Base-by-base conservation (phyloP, 2,888 invertebrate species). In the Bedellia somnulentella region DNA sequence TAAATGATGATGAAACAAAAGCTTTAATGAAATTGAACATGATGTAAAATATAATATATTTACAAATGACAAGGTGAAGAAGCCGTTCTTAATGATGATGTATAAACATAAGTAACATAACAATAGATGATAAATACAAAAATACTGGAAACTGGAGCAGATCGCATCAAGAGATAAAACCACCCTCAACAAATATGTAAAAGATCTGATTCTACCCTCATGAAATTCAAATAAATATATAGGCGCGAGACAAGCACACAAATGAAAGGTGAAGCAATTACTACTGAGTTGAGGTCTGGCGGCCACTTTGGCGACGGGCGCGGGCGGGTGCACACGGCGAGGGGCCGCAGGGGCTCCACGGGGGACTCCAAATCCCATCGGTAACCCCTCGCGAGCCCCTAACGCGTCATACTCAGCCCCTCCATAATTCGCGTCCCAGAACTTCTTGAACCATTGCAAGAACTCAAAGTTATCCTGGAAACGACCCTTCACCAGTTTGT, bases 381-480 rank as follows among this genome's bases (percentile, higher is more conserved):
- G 80, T 57, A 90, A 87, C 47, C 93, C 92, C 52, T 87, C 89
- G 46, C 97, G 83, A 54, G 89, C 88, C 41, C 82, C 84, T 53
- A 91, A 70, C 34, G 98, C 89, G 76, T 96, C 93, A 73, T 98
- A 98, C 42, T 93, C 93, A 55, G 85, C 81, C 59, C 94, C 95
- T 67, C 89, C 88, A 80, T 94, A 96, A 82, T 99, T 99, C 52
- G 96, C 96, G 78, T 98, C 97, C 79, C 96, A 98, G 80, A 98
- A 97, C 75, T 96, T 95, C 84, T 98, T 97, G 84, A 98, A 98
- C 97, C 97, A 98, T 81, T 98, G 97, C 52, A 98, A 87, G 80
- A 97, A 97, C 77, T 98, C 97, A 84, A 98, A 98, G 82, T 98
- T 98, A 82, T 98, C 97, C 85, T 97, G 97, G 80, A 98, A 98